These are phyloP conservation scores for Dascyllus trimaculatus DNA, from an alignment of 2,113 vertebrate species.

Conservation along the genomic window DNA sequence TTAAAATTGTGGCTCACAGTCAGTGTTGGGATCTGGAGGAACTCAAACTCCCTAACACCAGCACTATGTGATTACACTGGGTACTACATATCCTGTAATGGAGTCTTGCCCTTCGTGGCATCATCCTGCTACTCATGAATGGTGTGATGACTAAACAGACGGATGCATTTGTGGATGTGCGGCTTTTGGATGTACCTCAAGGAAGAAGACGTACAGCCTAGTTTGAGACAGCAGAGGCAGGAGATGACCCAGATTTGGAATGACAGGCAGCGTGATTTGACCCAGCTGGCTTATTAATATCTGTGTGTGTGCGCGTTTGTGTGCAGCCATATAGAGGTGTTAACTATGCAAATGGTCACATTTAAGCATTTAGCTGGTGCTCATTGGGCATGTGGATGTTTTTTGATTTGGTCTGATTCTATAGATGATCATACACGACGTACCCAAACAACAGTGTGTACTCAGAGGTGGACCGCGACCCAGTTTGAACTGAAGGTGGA, in stretches of 20 bases:
- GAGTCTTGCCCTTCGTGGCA: background rate
- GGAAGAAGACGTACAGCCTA: background rate
- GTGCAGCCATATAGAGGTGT: background rate
- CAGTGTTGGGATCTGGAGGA: background rate
- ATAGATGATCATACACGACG: background rate
- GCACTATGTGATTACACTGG: background rate
- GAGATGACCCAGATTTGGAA: slow-evolving; percentile 16
- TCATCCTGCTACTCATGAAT: background rate
- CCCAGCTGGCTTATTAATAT: slow-evolving; percentile 20
- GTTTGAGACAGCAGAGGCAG: background rate
- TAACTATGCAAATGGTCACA: slow-evolving; percentile 3
- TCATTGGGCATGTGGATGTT: background rate
- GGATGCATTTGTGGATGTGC: background rate
- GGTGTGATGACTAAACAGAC: slow-evolving; percentile 3
- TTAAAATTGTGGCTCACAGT: background rate
- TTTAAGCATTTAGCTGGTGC: slow-evolving; percentile 7
- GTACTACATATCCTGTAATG: background rate
- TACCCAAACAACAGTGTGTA: background rate
- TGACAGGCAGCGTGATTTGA: slow-evolving; percentile 5
- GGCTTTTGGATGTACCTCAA: background rate
- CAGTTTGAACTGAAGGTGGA: background rate
- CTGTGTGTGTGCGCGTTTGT: slow-evolving; percentile 5
- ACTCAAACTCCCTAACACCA: background rate
- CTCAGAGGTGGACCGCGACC: background rate
- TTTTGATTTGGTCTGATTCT: background rate